Evolutionary conservation across 2,888 invertebrate genomes (phyloP), one percentile per base, ranked within the genome.

Genomic region (Callimorpha dominula): DNA sequence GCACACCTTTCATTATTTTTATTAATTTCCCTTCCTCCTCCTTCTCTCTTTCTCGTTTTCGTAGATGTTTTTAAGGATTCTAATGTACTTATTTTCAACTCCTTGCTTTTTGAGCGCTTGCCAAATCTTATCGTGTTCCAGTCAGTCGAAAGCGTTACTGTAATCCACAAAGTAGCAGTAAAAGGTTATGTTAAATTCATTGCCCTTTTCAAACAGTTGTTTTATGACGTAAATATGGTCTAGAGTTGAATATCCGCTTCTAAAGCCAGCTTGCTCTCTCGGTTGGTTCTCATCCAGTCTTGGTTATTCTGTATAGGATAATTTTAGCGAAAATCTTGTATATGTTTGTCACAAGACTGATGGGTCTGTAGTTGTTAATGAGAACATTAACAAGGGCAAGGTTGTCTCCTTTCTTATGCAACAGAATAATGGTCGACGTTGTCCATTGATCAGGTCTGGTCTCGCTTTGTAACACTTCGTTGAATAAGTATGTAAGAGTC

Each of bases 101-200:
- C 49, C 49, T 49, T 12, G 49, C 11, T 49, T 49, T 62, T 62
- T 62, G 5, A 62, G 14, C 14, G 62, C 62, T 15, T 62, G 62
- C 62, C 62, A 40, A 9, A 62, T 65, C 31, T 9, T 31, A 3
- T 65, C 65, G 4, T 65, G 31, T 11, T 50, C 65, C n/a, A 65
- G 0, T 50, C 50, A 12, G 14, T 65, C 50, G 31, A 65, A 65
- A 6, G 50, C 31, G 50, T 65, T 65, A 12, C 65, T 65, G 14
- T 49, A 50, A 7, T 62, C 43, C 20, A 60, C 60, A 31, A 60
- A 60, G 31, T n/a, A 60, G 60, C 60, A 60, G n/a, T 65, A 65
- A 9, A 60, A 60, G 60, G 60, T 60, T 60, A 60, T 20, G 60
- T 60, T 60, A 31, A 46, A 66, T 52, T 66, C 52, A 54, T 40